Percentiles rank a stretch among this genome's conserved stretches.
phyloP scores from a whole-genome alignment of 53 echinoderm and acorn worm genomes.

The Zoroaster sp. region DNA sequence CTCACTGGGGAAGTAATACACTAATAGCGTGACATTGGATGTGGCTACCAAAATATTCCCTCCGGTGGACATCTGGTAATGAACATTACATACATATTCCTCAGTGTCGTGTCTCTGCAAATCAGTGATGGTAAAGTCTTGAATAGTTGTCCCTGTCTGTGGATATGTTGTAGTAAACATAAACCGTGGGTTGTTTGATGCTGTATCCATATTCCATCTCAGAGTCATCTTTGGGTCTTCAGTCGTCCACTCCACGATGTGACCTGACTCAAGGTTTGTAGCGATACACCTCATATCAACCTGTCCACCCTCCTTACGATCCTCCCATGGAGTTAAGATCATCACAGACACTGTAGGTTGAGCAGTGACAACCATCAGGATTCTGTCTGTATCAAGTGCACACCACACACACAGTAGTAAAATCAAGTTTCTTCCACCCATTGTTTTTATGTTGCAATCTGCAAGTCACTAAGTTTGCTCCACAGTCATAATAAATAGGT shows the following conservation, averaged over 20 bases:
- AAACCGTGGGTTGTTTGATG: background rate
- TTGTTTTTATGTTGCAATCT: background rate
- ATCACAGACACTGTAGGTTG: background rate
- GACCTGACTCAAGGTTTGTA: background rate
- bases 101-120: constrained; percentile 6
- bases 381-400: background rate
- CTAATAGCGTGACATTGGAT: constrained; percentile 11
- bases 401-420: background rate
- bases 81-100: constrained; percentile 15
- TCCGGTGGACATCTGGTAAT: too few species aligned
- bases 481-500: too few species aligned
- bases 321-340: constrained; percentile 5
- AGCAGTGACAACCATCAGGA: background rate
- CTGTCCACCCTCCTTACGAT: constrained; percentile 35
- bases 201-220: background rate
- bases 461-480: too few species aligned
- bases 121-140: background rate
- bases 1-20: constrained; percentile 34
- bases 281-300: constrained; percentile 12
- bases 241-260: constrained; percentile 18
- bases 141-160: background rate
- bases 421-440: background rate
- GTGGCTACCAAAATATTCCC: background rate
- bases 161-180: background rate
- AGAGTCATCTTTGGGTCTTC: background rate